These are phyloP conservation scores for Ormia ochracea DNA, from an alignment of 2,888 invertebrate species.

Conservation along the genomic window DNA sequence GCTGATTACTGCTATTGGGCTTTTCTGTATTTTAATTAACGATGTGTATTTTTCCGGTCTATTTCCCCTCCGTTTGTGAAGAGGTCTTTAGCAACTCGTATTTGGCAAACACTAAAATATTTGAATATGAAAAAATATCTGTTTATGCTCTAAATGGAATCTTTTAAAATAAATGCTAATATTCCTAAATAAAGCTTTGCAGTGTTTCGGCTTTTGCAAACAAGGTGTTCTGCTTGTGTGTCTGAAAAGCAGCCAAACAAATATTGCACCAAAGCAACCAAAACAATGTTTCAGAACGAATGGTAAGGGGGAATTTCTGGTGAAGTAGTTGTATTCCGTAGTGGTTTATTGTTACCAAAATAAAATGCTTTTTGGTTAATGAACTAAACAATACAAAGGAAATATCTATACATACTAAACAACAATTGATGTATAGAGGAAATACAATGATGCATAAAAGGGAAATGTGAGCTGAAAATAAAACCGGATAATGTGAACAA, in stretches of 20 bases:
- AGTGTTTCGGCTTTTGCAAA: neutral
- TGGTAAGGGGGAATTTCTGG: conserved; percentile 5
- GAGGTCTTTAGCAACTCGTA: neutral
- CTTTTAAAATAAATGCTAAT: conserved; percentile 44
- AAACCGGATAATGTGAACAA: conserved; percentile 29
- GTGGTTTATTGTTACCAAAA: conserved; percentile 14
- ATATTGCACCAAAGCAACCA: conserved; percentile 32
- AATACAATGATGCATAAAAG: neutral
- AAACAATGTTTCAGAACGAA: conserved; percentile 37
- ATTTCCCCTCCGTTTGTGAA: conserved; percentile 22
- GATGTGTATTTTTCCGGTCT: conserved; percentile 48
- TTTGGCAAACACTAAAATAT: neutral
- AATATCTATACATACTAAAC: neutral
- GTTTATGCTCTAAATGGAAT: conserved; percentile 52
- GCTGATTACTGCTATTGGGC: neutral
- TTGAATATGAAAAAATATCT: conserved; percentile 9
- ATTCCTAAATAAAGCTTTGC: neutral
- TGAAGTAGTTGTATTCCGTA: conserved; percentile 10
- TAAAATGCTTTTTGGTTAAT: conserved; percentile 52
- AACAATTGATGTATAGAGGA: neutral
- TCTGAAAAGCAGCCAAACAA: conserved; percentile 6
- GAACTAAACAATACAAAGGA: conserved; percentile 44
- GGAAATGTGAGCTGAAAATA: conserved; percentile 16
- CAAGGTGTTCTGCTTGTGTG: conserved; percentile 7
- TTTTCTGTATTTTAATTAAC: neutral